These are phyloP conservation scores for Masnerella sp. DNA, from an alignment of 2,888 invertebrate species.

Conservation along the genomic window DNA sequence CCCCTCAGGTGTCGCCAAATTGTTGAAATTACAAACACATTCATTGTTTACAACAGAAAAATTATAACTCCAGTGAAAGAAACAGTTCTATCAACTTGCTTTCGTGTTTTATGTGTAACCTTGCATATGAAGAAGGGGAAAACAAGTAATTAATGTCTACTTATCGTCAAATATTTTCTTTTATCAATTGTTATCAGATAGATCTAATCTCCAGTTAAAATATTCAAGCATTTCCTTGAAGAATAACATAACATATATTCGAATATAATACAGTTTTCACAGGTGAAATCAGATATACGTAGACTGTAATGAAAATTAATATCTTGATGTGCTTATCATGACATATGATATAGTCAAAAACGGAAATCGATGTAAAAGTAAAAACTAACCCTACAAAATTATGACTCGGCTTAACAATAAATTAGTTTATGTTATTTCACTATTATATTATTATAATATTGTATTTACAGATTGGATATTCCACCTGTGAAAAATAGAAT, in stretches of 20 bases:
- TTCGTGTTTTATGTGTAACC: conserved; percentile 18
- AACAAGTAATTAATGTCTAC: conserved; percentile 30
- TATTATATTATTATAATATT: conserved; percentile 5
- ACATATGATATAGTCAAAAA: conserved; percentile 4
- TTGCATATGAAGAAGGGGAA: conserved; percentile 25
- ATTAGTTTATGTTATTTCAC: too few species aligned
- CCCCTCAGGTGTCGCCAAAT: conserved; percentile 46
- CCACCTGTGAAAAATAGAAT: conserved; percentile 47
- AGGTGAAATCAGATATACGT: conserved; percentile 39
- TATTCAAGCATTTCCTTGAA: conserved; percentile 25
- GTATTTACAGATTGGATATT: conserved; percentile 35
- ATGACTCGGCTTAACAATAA: conserved; percentile 15
- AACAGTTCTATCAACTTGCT: conserved; percentile 8
- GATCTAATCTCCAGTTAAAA: conserved; percentile 19
- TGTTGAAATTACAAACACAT: conserved; percentile 36
- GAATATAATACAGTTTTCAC: conserved; percentile 47
- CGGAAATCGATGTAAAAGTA: background rate
- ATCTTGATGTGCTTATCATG: conserved; percentile 19
- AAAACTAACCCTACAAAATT: conserved; percentile 7
- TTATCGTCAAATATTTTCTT: conserved; percentile 9
- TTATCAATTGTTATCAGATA: conserved; percentile 13
- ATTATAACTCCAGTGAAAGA: conserved; percentile 11
- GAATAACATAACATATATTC: conserved; percentile 20
- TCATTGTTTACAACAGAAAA: conserved; percentile 26
- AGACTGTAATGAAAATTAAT: conserved; percentile 12